Evolutionary conservation across 2,888 invertebrate genomes (phyloP), one percentile per base, ranked within the genome.

Genomic region (Archaeoteleia sp.): DNA sequence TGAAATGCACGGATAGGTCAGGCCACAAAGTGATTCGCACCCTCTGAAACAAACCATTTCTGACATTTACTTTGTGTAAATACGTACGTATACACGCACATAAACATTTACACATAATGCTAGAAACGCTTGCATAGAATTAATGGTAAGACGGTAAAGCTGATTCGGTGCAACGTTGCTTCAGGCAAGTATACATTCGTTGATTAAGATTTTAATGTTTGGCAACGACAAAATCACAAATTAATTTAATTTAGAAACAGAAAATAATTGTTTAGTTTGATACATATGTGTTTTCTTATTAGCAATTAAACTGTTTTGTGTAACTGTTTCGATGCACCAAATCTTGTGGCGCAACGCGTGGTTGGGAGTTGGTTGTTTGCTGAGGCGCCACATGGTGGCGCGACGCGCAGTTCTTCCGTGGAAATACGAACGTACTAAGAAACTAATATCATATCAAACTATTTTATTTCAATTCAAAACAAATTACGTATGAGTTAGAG

Each of bases 171-270:
- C 46, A 29, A 30, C 34, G 45, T 42, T n/a, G n/a, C n/a, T n/a
- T n/a, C n/a, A n/a, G n/a, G n/a, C n/a, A n/a, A n/a, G 23, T 40
- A 53, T 32, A 7, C 46, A 32, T 30, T 51, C 45, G 39, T 46
- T 55, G 54, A 54, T 42, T 54, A 46, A 48, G 54, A 46, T 30
- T 40, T 54, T 54, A 54, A 54, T 54, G 43, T 42, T 48, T 49
- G 42, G 48, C 30, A 55, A 62, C 53, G 54, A 40, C 53, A 60
- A 60, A 60, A 48, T 54, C 34, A 15, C 48, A 53, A 54, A 54
- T 62, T 62, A 62, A 62, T 62, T 62, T 30, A 42, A 54, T 42
- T 39, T 25, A 32, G 12, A 37, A 53, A 53, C 4, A 23, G 7
- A 23, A 23, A 23, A 23, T 5, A 23, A 23, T n/a, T n/a, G n/a